A percentile compares a stretch with the other conserved stretches of the same genome.
phyloP scores from a whole-genome alignment of 1,140 invertebrate species.

The Habropoda laboriosa region DNA sequence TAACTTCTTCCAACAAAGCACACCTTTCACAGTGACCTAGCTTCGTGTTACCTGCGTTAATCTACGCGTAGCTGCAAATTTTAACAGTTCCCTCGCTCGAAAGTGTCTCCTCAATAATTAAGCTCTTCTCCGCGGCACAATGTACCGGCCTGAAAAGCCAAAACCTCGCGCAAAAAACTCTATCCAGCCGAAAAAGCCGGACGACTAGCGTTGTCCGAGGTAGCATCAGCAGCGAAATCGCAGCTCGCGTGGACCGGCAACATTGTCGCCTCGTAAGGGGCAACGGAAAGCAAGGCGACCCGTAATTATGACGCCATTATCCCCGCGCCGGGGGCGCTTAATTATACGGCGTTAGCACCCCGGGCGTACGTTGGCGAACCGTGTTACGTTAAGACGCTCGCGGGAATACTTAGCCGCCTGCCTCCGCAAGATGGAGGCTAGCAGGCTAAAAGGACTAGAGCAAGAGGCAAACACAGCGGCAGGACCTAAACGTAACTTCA shows the following conservation, averaged over 20 bases:
- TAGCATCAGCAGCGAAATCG: too few relatives aligned
- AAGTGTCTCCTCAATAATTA: neutral
- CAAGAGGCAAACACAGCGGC: conserved; percentile 40
- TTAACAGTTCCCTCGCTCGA: neutral
- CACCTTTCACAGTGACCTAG: neutral
- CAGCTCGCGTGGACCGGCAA: too few relatives aligned
- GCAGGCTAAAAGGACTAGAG: conserved; percentile 21
- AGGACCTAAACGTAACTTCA: conserved; percentile 55
- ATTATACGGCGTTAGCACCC: conserved; percentile 63
- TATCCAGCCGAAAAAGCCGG: neutral
- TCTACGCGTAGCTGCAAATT: neutral
- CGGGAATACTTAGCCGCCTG: conserved; percentile 61
- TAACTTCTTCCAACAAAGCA: neutral
- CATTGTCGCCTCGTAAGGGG: neutral
- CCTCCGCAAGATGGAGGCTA: conserved; percentile 11
- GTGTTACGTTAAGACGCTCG: conserved; percentile 66
- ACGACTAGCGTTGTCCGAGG: too few relatives aligned
- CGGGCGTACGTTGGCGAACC: conserved; percentile 52
- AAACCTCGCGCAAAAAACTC: neutral
- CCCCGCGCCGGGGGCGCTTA: conserved; percentile 59
- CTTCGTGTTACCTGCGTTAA: neutral
- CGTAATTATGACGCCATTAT: conserved; percentile 67
- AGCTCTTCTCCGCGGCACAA: neutral
- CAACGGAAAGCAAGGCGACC: conserved; percentile 29
- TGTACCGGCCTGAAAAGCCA: neutral